A percentile compares a stretch with the other conserved stretches of the same genome.
Conservation (phyloP, 2,888 invertebrate species). For the Mactromeris polynyma region DNA sequence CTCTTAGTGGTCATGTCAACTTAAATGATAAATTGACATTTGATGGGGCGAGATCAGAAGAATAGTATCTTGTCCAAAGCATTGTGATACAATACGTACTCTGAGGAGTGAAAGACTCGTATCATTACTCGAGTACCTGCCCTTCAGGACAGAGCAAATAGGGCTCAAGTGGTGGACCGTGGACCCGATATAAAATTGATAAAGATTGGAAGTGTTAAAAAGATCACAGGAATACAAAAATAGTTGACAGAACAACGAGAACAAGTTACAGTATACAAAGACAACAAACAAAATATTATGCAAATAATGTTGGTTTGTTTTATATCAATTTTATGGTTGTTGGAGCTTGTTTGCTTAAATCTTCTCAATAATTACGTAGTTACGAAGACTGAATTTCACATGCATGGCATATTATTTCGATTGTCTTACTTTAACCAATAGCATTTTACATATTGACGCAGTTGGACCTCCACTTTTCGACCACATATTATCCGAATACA, state of each 20-base stretch:
- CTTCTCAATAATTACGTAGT: too few relatives aligned
- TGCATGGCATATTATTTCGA: too few relatives aligned
- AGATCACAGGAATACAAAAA: constrained; percentile 1
- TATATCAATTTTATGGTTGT: background rate
- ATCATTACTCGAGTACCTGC: constrained; percentile 54
- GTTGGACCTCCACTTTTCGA: too few relatives aligned
- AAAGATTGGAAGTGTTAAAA: background rate
- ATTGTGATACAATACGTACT: constrained; percentile 61
- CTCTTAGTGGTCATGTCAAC: constrained; percentile 55
- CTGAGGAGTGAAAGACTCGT: constrained; percentile 46
- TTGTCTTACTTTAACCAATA: too few relatives aligned
- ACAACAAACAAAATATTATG: background rate
- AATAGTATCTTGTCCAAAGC: constrained; percentile 56
- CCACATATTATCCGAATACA: too few relatives aligned
- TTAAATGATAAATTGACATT: constrained; percentile 61
- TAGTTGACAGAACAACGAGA: background rate
- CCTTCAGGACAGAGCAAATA: constrained; percentile 55
- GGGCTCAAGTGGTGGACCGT: constrained; percentile 47
- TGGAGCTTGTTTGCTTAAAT: too few relatives aligned
- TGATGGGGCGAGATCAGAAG: constrained; percentile 63
- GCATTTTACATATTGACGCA: too few relatives aligned
- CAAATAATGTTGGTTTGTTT: background rate
- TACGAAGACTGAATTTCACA: too few relatives aligned
- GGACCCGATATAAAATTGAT: background rate
- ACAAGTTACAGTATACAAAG: background rate